Conservation (phyloP, 2,888 invertebrate species). For the Drosophila paucipuncta region DNA sequence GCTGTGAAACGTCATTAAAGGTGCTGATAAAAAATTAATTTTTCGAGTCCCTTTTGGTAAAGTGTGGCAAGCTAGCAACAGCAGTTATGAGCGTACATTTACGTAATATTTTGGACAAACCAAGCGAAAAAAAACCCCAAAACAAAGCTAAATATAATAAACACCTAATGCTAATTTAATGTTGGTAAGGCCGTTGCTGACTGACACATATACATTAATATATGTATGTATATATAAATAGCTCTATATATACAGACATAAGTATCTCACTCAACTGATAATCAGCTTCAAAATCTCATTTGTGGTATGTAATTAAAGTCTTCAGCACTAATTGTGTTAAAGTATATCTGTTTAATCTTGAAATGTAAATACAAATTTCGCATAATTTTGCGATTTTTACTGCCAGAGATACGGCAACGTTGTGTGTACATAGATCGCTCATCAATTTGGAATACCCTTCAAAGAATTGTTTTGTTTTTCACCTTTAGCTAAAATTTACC, state of each 20-base stretch:
- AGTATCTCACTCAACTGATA: background rate
- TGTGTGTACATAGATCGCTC: background rate
- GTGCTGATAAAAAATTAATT: conserved; percentile 42
- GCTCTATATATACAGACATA: background rate
- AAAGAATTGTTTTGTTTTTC: conserved; percentile 31
- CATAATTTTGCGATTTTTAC: background rate
- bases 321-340: conserved; percentile 12
- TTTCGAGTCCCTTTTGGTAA: conserved; percentile 26
- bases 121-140: background rate
- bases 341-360: background rate
- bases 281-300: conserved; percentile 24
- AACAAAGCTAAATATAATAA: background rate
- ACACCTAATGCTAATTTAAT: conserved; percentile 20
- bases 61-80: conserved; percentile 7
- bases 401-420: background rate
- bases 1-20: conserved; percentile 34
- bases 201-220: background rate
- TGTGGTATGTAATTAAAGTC: conserved; percentile 6
- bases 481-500: conserved; percentile 8
- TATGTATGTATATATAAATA: background rate
- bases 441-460: background rate
- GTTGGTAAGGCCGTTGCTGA: background rate
- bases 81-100: conserved; percentile 14
- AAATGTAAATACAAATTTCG: background rate
- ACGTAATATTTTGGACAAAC: conserved; percentile 36